Evolutionary conservation across 2,888 invertebrate genomes (phyloP).

Genomic region (Drosophila anomelani): DNA sequence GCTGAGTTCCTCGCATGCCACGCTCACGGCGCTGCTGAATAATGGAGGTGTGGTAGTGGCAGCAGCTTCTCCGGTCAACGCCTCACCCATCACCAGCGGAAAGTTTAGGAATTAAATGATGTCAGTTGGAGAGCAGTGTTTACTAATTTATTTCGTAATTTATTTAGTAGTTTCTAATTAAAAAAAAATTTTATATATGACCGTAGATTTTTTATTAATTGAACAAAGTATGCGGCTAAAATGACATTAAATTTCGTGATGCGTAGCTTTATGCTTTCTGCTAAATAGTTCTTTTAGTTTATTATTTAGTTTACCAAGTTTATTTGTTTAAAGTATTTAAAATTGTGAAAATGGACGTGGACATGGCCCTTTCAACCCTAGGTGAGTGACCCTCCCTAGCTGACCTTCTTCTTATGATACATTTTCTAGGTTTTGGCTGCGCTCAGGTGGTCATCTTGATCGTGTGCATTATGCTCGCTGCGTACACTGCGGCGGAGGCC

Average conservation of each 20-base stretch:
- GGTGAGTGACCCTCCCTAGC: not conserved
- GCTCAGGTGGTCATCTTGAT: conserved; percentile 7
- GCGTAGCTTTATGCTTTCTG: not conserved
- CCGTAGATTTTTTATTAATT: too few species aligned
- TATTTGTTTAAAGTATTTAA: too few species aligned
- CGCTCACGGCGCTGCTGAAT: conserved; percentile 83
- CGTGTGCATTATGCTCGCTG: not conserved
- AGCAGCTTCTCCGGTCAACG: conserved; percentile 10
- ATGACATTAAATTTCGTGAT: too few species aligned
- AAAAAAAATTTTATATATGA: not conserved
- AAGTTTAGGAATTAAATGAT: conserved; percentile 23
- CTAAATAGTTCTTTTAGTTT: too few species aligned
- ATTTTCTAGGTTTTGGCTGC: conserved; percentile 22
- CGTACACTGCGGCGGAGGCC: conserved; percentile 13
- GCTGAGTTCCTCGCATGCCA: conserved; percentile 84
- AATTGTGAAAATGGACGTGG: conserved; percentile 2
- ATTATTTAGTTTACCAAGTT: too few species aligned
- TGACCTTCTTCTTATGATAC: not conserved
- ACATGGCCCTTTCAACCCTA: conserved; percentile 11
- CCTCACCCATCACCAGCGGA: conserved; percentile 9
- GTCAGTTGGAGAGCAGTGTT: not conserved
- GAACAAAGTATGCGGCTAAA: too few species aligned
- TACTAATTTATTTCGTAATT: not conserved
- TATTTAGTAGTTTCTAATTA: not conserved
- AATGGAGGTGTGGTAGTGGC: conserved; percentile 57